Conservation (phyloP, 2,113 vertebrate species). For the Urocolius indicus region DNA sequence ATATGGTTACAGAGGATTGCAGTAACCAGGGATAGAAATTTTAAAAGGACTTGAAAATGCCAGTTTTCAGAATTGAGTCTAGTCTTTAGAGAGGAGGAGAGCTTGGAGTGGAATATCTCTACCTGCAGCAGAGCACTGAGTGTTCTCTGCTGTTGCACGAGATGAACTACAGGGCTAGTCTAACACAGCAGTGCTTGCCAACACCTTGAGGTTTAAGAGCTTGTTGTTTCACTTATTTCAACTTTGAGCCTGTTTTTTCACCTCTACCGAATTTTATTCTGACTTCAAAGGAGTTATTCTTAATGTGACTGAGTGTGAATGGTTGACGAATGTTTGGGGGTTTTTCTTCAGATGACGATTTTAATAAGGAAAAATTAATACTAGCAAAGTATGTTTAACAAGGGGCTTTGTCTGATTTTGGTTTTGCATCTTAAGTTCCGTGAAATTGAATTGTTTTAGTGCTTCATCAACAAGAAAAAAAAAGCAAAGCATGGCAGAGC, state of each 20-base stretch:
- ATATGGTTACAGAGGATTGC: background rate
- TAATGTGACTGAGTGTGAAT: background rate
- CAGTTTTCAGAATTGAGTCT: background rate
- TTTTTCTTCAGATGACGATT: background rate
- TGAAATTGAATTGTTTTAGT: background rate
- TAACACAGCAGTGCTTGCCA: background rate
- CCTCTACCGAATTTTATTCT: background rate
- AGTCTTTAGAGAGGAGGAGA: background rate
- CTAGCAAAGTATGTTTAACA: background rate
- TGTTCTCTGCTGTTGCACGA: accelerated
- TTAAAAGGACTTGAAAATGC: background rate
- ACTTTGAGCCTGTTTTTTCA: background rate
- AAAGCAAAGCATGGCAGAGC: background rate
- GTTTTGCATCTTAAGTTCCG: background rate
- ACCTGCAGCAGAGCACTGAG: background rate
- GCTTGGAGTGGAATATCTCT: background rate
- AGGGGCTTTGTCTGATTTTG: background rate
- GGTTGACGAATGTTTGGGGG: background rate
- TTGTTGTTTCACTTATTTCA: background rate
- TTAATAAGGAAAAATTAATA: constrained; percentile 2
- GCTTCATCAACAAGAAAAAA: background rate
- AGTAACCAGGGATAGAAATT: background rate
- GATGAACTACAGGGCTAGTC: background rate
- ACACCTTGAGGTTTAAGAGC: background rate
- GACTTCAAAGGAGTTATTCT: background rate